Evolutionary conservation across 2,113 vertebrate genomes (phyloP), one percentile per base, ranked within the genome.

Genomic region (Tor tambroides): DNA sequence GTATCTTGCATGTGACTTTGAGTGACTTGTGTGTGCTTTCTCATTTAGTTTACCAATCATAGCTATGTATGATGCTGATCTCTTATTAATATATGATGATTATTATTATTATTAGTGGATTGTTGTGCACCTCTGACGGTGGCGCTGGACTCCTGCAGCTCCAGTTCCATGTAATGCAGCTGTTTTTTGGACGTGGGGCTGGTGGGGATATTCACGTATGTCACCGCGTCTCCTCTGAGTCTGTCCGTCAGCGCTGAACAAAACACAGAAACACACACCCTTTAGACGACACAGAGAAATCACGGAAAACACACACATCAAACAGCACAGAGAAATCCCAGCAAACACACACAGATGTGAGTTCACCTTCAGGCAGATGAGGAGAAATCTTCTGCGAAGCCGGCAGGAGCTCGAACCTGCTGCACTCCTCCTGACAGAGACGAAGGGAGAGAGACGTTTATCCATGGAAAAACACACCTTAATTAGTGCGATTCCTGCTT

Each of bases 81-180:
- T 65, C 51, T 19, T 54, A 56, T 19, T 10, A 30, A 5, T 51
- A 51, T 2, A n/a, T n/a, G n/a, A n/a, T n/a, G n/a, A n/a, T n/a
- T 41, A 41, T 8, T 41, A 41, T 41, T 11, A n/a, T 4, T 80
- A n/a, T n/a, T n/a, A n/a, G n/a, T n/a, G n/a, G n/a, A n/a, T n/a
- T n/a, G n/a, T n/a, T n/a, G n/a, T 38, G n/a, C 43, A 89, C 96
- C 97, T 94, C 95, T 94, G 91, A 95, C 54, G 11, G 94, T 91
- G 0, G 92, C 78, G 1, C 91, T 86, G 0, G 93, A 89, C 49
- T 96, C 97, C 85, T 95, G 96, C 83, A 97, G 95, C 90, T 97
- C 96, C 91, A 98, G 90, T 90, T 97, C 97, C 96, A 96, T 94
- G 92, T 98, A 98, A 92, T 98, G 96, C 84, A 97, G 95, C 90